Percentiles rank a stretch among this genome's conserved stretches.
phyloP scores from a whole-genome alignment of 2,113 vertebrate species.

The Lophochroa leadbeateri region DNA sequence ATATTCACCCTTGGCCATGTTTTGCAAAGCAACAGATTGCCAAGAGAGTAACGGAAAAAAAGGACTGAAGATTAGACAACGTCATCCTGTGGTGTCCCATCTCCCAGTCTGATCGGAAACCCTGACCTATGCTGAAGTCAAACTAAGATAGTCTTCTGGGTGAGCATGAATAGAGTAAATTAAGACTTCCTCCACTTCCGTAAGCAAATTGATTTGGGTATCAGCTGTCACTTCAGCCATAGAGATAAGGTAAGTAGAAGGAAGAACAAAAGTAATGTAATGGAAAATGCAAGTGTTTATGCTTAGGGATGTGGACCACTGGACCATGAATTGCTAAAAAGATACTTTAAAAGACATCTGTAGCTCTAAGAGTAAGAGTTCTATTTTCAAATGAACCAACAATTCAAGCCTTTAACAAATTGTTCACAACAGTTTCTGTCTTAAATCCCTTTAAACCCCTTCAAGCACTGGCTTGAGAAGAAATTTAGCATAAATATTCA shows the following conservation, averaged over 20 bases:
- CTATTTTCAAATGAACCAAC: not conserved
- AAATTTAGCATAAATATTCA: not conserved
- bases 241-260: not conserved
- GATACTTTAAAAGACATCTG: not conserved
- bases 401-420: not conserved
- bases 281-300: not conserved
- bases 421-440: not conserved
- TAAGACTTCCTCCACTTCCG: not conserved
- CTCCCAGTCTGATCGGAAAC: not conserved
- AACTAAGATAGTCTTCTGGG: not conserved
- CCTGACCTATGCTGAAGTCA: not conserved
- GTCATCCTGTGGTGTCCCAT: accelerated
- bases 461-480: not conserved
- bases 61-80: not conserved
- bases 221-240: not conserved
- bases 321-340: not conserved
- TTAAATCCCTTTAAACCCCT: not conserved
- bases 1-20: not conserved
- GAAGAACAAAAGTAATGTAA: not conserved
- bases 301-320: not conserved
- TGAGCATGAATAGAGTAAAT: not conserved
- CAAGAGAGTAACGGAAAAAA: not conserved
- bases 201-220: not conserved
- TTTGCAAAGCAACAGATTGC: not conserved
- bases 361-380: not conserved